Percentiles rank a stretch among this genome's conserved stretches.
These are phyloP conservation scores for Ammospiza nelsoni DNA, from an alignment of 2,113 vertebrate genomes.

Conservation along the genomic window DNA sequence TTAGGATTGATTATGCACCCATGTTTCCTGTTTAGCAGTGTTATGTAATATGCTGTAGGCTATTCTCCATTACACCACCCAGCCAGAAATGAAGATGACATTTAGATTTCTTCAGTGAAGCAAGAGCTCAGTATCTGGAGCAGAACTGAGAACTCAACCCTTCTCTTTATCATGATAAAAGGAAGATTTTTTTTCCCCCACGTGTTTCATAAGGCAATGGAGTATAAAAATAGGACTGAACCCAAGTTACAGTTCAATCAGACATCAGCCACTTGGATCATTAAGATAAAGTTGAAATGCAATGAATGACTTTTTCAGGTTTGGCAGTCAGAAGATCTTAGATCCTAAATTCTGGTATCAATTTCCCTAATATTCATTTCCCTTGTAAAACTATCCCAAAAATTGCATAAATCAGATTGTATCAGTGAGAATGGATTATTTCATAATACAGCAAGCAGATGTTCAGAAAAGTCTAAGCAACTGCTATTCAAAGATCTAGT, in stretches of 20 bases:
- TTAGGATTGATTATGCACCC: background rate
- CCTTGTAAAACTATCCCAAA: background rate
- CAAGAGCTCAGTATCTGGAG: conserved; percentile 35
- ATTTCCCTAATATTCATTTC: background rate
- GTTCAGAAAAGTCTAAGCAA: background rate
- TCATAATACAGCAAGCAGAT: background rate
- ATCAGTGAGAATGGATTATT: background rate
- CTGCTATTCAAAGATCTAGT: background rate
- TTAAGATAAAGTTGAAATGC: background rate
- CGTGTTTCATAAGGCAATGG: background rate
- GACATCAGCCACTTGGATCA: background rate
- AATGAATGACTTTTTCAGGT: background rate
- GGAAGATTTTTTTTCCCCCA: background rate
- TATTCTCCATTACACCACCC: conserved; percentile 34
- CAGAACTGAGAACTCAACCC: background rate
- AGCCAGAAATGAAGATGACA: conserved; percentile 2
- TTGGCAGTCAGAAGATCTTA: background rate
- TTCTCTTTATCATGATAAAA: background rate
- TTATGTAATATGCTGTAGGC: background rate
- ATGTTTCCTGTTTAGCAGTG: background rate
- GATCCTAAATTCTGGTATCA: background rate
- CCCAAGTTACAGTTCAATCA: background rate
- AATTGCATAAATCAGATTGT: background rate
- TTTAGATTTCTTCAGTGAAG: conserved; percentile 43
- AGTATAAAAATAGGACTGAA: conserved; percentile 26